A percentile compares a stretch with the other conserved stretches of the same genome.
Conservation (phyloP, 2,113 vertebrate species). For the Nycticebus coucang region DNA sequence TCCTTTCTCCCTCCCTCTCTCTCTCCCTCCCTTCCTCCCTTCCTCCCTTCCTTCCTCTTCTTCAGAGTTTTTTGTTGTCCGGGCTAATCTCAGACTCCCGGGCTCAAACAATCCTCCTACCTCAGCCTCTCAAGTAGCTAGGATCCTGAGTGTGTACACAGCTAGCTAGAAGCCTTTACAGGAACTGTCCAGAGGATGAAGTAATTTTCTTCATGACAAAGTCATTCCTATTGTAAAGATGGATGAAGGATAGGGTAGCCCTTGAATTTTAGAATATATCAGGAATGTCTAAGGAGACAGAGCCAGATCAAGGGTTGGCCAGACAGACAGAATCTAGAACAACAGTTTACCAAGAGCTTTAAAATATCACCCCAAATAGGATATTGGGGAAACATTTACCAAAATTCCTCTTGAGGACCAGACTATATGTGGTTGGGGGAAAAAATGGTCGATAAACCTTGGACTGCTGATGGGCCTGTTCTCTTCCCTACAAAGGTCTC, state of each 20-base stretch:
- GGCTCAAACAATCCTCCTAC: too few relatives aligned
- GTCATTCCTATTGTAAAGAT: neutral
- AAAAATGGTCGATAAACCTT: neutral
- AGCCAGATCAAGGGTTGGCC: neutral
- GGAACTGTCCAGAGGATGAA: neutral
- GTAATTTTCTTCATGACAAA: neutral
- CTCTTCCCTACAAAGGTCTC: neutral
- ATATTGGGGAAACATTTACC: neutral
- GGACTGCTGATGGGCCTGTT: too few relatives aligned
- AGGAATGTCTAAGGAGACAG: neutral
- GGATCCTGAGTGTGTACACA: too few relatives aligned
- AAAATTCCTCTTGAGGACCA: neutral
- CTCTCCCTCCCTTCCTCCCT: too few relatives aligned
- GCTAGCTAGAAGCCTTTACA: too few relatives aligned
- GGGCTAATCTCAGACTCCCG: too few relatives aligned
- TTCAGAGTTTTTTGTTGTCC: too few relatives aligned
- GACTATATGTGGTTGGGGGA: neutral
- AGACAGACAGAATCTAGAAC: neutral
- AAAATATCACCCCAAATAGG: neutral
- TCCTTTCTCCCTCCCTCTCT: too few relatives aligned
- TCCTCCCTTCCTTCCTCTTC: too few relatives aligned
- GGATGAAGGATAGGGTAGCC: neutral
- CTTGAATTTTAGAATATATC: neutral
- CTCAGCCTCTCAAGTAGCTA: too few relatives aligned
- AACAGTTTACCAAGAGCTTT: neutral